Evolutionary conservation across 2,888 invertebrate species (phyloP), one percentile per base, ranked within the genome.

Genomic region (Rotaria macrura): DNA sequence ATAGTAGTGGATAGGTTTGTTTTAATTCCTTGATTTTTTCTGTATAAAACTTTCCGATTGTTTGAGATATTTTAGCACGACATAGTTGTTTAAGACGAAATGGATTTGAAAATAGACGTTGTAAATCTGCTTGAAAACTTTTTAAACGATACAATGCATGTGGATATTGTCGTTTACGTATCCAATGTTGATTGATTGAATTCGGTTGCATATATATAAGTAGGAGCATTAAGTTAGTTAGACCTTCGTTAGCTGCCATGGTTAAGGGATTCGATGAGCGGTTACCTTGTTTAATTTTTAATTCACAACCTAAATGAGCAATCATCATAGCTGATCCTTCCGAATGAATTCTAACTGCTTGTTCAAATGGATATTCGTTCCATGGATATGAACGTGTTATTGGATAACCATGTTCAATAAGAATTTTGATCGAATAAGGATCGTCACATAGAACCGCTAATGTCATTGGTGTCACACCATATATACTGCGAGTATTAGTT

Each of bases 361-460:
- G 65, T 65, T 65, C 65, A 34, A 65, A 65, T 34, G 65, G 65
- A 65, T 65, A 65, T 65, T 65, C 65, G 29, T 65, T 65, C 65
- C 65, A 65, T 29, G 65, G 14, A 65, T 65, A 65, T 12, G 65
- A 10, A 29, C 34, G n/a, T 14, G n/a, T 65, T 65, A 65, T 65
- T 29, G 65, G 12, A 65, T 65, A 65, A 65, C 65, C 65, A 65
- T 65, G 65, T 34, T 65, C 65, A 65, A 65, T 65, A n/a, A 65
- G 34, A 65, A 65, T 65, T 65, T 65, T 65, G 14, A 65, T 29
- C 17, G 65, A 65, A 65, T 65, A 65, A 10, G 65, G 29, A 65
- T 65, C 65, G 17, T 65, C 65, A 34, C 65, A 29, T 29, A 65
- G 65, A 29, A 65, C 29, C 29, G 65, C 65, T 34, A 65, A 14